phyloP scores from a whole-genome alignment of 2,113 vertebrate genomes.

The Stomatorhinus ivindoensis region DNA sequence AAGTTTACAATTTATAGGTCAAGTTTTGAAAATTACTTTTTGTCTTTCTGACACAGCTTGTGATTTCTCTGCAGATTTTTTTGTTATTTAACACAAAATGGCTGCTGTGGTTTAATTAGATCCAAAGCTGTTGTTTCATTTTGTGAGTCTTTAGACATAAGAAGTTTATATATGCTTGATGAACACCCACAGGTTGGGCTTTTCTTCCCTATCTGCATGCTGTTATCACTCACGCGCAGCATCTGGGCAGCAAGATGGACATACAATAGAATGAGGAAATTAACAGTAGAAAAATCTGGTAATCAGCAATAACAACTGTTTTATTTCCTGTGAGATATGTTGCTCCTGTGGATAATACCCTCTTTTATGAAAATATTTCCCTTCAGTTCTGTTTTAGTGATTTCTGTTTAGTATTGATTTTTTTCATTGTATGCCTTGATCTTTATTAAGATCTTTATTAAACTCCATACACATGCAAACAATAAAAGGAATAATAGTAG shows the following conservation, averaged over 20 bases:
- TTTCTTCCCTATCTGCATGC: neutral
- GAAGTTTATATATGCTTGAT: neutral
- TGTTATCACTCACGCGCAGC: neutral
- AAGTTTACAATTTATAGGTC: neutral
- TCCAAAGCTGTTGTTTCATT: neutral
- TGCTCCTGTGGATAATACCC: neutral
- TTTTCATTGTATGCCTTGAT: neutral
- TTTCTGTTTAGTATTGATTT: neutral
- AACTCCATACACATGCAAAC: neutral
- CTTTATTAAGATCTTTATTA: neutral
- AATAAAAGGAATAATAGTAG: neutral
- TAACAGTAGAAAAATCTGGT: slow-evolving; percentile 1
- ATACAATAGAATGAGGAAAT: slow-evolving; percentile 13
- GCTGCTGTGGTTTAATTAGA: slow-evolving; percentile 3
- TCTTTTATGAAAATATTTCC: neutral
- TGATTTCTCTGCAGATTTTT: neutral
- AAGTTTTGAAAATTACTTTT: neutral
- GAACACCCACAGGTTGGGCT: neutral
- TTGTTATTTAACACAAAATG: neutral
- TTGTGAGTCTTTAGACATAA: neutral
- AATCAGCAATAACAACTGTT: slow-evolving; percentile 15
- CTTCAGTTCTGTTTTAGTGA: neutral
- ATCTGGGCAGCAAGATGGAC: neutral
- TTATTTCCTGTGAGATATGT: neutral
- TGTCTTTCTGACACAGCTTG: neutral